Conservation (phyloP, 2,888 invertebrate species). For the Carabus problematicus region DNA sequence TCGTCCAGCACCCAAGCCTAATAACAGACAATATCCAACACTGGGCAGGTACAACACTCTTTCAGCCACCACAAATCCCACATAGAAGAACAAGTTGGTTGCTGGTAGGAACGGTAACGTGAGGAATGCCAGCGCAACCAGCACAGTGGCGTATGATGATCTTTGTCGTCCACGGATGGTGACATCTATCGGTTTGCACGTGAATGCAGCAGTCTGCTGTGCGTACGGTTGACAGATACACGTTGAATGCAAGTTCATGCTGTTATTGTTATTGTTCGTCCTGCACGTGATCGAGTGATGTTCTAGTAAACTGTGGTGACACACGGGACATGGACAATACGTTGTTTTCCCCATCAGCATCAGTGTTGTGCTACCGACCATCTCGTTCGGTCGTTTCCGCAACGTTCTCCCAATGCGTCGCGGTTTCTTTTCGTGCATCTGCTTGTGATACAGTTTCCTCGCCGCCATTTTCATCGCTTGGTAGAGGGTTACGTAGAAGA, state of each 20-base stretch:
- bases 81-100: conserved; percentile 95
- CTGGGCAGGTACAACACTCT: conserved; percentile 95
- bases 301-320: conserved; percentile 71
- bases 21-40: conserved; percentile 90
- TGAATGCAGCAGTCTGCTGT: not conserved
- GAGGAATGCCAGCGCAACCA: conserved; percentile 78
- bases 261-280: conserved; percentile 75
- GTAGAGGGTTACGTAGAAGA: conserved; percentile 71
- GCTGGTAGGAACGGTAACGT: conserved; percentile 94
- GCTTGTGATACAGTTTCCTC: conserved; percentile 27
- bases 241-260: conserved; percentile 60
- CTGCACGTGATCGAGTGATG: conserved; percentile 75
- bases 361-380: not conserved
- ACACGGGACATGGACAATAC: conserved; percentile 69
- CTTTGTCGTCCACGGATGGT: conserved; percentile 37
- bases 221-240: conserved; percentile 36
- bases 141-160: conserved; percentile 50
- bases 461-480: conserved; percentile 45
- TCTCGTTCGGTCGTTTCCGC: conserved; percentile 20
- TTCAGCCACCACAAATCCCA: conserved; percentile 98
- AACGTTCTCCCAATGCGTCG: conserved; percentile 19
- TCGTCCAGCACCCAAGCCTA: conserved; percentile 75
- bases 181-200: conserved; percentile 36
- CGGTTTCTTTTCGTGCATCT: conserved; percentile 40
- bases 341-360: not conserved